Conservation (phyloP, 2,888 invertebrate species). For the Penaeus monodon region DNA sequence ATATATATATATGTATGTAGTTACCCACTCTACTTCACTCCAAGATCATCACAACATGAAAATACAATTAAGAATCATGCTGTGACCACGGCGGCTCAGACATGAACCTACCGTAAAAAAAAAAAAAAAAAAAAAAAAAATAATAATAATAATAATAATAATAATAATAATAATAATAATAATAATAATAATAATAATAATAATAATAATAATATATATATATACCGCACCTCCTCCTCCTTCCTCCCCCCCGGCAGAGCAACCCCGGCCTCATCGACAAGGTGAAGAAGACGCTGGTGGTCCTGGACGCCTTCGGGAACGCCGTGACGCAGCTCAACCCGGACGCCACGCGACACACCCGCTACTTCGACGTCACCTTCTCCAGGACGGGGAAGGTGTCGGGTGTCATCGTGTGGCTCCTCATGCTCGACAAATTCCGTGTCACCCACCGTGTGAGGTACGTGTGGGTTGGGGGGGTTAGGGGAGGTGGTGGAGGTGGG, state of each 20-base stretch:
- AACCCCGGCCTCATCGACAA: constrained; percentile 69
- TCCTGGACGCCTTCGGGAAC: constrained; percentile 84
- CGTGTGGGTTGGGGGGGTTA: background rate
- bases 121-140: too few relatives aligned
- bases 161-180: too few relatives aligned
- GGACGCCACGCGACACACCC: constrained; percentile 86
- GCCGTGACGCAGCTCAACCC: constrained; percentile 87
- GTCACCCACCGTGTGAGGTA: constrained; percentile 74
- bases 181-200: too few relatives aligned
- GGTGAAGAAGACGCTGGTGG: constrained; percentile 78
- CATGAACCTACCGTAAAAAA: too few relatives aligned
- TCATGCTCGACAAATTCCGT: constrained; percentile 89
- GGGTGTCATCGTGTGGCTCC: constrained; percentile 87
- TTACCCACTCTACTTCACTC: too few relatives aligned
- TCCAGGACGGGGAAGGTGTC: constrained; percentile 88
- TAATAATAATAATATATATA: too few relatives aligned
- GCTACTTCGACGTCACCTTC: constrained; percentile 86
- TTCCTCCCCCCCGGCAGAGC: constrained; percentile 36
- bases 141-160: too few relatives aligned
- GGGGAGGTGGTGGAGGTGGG: background rate
- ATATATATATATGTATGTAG: too few relatives aligned
- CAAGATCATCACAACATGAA: too few relatives aligned
- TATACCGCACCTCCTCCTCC: background rate
- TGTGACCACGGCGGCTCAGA: too few relatives aligned
- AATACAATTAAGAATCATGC: too few relatives aligned